A percentile compares a stretch with the other conserved stretches of the same genome.
These are phyloP conservation scores for Mormyrops boulengeri DNA, from an alignment of 2,797 vertebrate genomes.

Conservation along the genomic window DNA sequence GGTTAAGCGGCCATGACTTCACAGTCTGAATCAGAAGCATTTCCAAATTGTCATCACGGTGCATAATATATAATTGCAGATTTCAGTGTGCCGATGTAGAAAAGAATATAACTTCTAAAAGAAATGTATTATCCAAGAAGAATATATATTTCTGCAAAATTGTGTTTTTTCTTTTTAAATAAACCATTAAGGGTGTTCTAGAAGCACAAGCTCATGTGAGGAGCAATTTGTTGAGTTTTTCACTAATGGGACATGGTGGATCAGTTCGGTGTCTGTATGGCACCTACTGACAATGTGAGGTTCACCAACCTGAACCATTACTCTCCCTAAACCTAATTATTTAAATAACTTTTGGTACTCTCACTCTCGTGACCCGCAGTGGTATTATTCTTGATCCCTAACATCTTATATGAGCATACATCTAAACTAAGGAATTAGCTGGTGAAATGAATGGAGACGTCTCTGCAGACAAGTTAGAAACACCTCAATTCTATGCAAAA, in stretches of 20 bases:
- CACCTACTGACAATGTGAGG: background rate
- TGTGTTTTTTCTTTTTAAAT: background rate
- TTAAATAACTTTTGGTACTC: background rate
- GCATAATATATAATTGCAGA: background rate
- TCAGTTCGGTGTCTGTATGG: background rate
- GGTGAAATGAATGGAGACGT: background rate
- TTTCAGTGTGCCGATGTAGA: background rate
- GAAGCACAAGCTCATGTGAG: background rate
- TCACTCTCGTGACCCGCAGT: background rate
- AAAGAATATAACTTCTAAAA: background rate
- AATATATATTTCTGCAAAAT: background rate
- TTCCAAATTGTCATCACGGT: background rate
- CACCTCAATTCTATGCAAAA: background rate
- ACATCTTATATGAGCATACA: background rate
- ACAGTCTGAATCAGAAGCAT: background rate
- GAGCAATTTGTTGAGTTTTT: background rate
- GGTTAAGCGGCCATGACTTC: background rate
- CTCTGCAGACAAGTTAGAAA: background rate
- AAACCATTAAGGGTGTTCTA: background rate
- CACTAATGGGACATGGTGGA: conserved; percentile 3
- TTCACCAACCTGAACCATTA: background rate
- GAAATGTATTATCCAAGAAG: background rate
- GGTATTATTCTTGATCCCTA: background rate
- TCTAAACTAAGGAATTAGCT: background rate
- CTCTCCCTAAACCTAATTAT: background rate